Percentiles rank a stretch among this genome's conserved stretches.
phyloP scores from a whole-genome alignment of 2,888 invertebrate genomes.

The Melanophora roralis region DNA sequence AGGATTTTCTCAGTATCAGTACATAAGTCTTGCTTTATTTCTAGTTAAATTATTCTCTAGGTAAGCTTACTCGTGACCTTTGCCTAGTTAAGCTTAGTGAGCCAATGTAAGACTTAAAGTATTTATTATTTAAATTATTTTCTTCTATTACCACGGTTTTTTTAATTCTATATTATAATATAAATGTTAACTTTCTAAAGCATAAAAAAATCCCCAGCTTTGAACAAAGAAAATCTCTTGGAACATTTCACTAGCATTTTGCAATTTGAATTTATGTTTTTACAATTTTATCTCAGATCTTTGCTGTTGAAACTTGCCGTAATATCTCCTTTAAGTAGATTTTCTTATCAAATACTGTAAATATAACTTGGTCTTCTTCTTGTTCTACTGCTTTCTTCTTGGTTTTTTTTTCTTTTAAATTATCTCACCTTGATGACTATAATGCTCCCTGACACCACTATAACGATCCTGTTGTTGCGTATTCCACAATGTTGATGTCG shows the following conservation, averaged over 20 bases:
- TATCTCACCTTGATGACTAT: constrained; percentile 71
- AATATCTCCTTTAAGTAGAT: constrained; percentile 10
- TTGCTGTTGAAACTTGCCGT: neutral
- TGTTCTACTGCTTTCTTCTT: neutral
- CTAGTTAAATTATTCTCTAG: too few relatives aligned
- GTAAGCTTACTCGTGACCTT: too few relatives aligned
- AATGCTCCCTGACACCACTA: constrained; percentile 68
- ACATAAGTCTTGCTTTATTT: too few relatives aligned
- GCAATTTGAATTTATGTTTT: neutral
- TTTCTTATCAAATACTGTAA: constrained; percentile 20
- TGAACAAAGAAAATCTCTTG: neutral
- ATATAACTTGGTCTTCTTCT: neutral
- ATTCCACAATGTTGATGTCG: constrained; percentile 76
- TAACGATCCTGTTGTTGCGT: constrained; percentile 70
- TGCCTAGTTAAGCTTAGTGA: too few relatives aligned
- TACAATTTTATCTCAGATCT: neutral
- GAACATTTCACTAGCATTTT: neutral
- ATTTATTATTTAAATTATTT: too few relatives aligned
- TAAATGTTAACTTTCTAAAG: too few relatives aligned
- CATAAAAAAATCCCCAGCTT: too few relatives aligned
- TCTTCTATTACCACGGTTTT: too few relatives aligned
- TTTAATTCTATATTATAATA: too few relatives aligned
- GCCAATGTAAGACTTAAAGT: too few relatives aligned
- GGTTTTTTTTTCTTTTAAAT: neutral
- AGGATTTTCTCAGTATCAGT: too few relatives aligned